Percentiles rank a stretch among this genome's conserved stretches.
These are phyloP conservation scores for Setophaga coronata DNA, from an alignment of 2,113 vertebrate species.

Conservation along the genomic window DNA sequence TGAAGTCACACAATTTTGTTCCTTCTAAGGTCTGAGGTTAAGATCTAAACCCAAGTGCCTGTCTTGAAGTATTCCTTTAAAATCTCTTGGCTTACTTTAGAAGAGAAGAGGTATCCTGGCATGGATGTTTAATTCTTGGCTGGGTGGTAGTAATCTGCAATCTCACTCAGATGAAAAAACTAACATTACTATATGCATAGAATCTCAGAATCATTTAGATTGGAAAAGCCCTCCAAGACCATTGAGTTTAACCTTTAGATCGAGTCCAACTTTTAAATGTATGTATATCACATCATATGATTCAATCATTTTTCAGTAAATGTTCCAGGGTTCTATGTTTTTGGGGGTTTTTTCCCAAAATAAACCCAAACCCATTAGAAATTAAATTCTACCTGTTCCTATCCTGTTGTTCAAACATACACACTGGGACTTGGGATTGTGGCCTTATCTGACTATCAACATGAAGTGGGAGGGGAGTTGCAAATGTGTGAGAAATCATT, in stretches of 20 bases:
- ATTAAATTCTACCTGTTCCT: neutral
- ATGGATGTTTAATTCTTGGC: neutral
- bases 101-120: neutral
- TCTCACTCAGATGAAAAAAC: neutral
- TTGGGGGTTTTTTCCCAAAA: neutral
- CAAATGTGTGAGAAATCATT: slow-evolving; percentile 54
- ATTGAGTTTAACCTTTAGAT: neutral
- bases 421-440: neutral
- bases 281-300: neutral
- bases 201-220: neutral
- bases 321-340: neutral
- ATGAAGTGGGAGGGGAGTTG: neutral
- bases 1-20: neutral
- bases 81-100: neutral
- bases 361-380: neutral
- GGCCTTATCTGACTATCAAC: neutral
- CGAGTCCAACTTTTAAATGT: neutral
- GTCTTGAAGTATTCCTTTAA: neutral
- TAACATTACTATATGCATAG: neutral
- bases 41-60: neutral
- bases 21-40: neutral
- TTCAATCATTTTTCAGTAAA: neutral
- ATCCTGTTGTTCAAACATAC: neutral
- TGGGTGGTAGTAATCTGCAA: neutral
- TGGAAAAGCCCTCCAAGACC: neutral